Evolutionary conservation across 1,140 invertebrate species (phyloP), one percentile per base, ranked within the genome.

Genomic region (Dysdera silvatica): DNA sequence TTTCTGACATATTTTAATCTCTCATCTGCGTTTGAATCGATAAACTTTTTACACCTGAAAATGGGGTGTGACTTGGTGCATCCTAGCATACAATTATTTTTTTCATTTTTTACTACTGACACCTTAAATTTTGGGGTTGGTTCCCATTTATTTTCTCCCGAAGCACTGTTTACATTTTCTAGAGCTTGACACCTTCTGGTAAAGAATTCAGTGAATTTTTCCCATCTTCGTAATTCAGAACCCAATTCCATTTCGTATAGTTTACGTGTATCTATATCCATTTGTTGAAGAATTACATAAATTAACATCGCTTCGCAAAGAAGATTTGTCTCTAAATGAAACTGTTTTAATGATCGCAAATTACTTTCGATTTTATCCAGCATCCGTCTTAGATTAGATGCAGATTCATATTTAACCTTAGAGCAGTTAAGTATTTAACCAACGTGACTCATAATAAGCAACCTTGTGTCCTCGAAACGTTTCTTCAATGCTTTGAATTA

Each of bases 21-120:
- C 23, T 43, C n/a, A 43, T 43, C 41, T 43, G 23, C n/a, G 12
- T 52, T 65, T 65, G 23, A 24, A 31, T 65, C 24, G 41, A 40
- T 23, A 55, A 26, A 56, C 26, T 65, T 66, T 23, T 65, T 67
- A 7, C n/a, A 29, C 16, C 41, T 26, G 48, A 57, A 57, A 61
- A 23, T 59, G 29, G n/a, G 14, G 26, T 58, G 52, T n/a, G 20
- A 57, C 28, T 33, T 14, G 57, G 51, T 67, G n/a, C 23, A 18
- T 67, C 31, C 10, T 40, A 23, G 26, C 29, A 23, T n/a, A n/a
- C 26, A 56, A n/a, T n/a, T n/a, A n/a, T n/a, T n/a, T n/a, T n/a
- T n/a, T n/a, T n/a, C n/a, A n/a, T n/a, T n/a, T n/a, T n/a, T n/a
- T n/a, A n/a, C n/a, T 16, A 28, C 65, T 43, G 23, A n/a, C 23